These are phyloP conservation scores for Latrodectus geometricus DNA, from an alignment of 1,140 invertebrate species.

Conservation along the genomic window DNA sequence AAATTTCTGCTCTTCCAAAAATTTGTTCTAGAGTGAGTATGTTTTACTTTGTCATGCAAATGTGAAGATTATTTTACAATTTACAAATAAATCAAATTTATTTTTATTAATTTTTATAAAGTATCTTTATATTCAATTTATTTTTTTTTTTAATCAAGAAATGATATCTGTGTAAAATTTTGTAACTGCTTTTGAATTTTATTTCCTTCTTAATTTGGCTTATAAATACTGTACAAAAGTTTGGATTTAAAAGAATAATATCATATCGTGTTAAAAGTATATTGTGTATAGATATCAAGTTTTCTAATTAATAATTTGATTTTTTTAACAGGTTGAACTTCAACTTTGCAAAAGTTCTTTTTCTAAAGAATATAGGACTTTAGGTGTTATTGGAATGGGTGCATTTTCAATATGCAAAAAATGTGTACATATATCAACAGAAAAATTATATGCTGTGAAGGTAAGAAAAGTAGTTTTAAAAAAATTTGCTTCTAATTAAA, in stretches of 20 bases:
- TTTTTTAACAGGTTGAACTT: conserved; percentile 25
- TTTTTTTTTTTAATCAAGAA: too few species aligned
- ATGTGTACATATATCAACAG: conserved; percentile 87
- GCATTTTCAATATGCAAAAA: conserved; percentile 88
- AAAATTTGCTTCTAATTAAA: too few species aligned
- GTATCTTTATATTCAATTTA: too few species aligned
- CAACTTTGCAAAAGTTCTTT: conserved; percentile 69
- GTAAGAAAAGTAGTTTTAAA: conserved; percentile 69
- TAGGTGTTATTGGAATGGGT: conserved; percentile 83
- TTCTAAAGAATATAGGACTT: conserved; percentile 82
- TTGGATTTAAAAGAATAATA: not conserved
- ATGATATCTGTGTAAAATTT: too few species aligned
- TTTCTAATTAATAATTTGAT: not conserved
- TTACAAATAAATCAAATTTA: too few species aligned
- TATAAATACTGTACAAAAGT: not conserved
- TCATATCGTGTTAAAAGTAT: too few species aligned
- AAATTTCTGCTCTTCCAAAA: not conserved
- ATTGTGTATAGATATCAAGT: too few species aligned
- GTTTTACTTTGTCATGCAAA: not conserved
- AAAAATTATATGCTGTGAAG: conserved; percentile 95
- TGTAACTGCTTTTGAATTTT: too few species aligned
- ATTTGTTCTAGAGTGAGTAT: conserved; percentile 22
- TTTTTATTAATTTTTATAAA: too few species aligned
- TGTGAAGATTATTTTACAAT: not conserved
- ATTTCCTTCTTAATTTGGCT: too few species aligned